Base-by-base conservation (phyloP, 2,797 vertebrate species). In the Jordanella pulchra region DNA sequence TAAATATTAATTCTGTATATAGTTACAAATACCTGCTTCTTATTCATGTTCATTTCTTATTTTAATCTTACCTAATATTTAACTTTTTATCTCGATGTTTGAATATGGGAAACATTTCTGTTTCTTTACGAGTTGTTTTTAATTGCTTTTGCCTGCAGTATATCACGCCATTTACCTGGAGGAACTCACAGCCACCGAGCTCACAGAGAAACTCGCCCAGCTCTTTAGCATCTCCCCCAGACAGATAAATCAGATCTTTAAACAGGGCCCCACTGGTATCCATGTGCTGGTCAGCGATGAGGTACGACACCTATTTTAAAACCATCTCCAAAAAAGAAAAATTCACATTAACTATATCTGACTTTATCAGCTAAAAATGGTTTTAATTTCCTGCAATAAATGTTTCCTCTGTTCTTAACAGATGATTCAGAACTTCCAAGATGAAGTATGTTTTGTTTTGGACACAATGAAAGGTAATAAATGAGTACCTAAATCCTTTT, bases 381-480 rank as follows among this genome's bases (percentile, higher is more conserved):
- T 21, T 0, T 28, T 65, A 30, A 25, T 14, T 3, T 68, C 50
- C 18, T 30, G 12, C 30, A 6, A 70, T 64, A 35, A 78, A 79
- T 44, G 6, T 60, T 14, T 71, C 1, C 32, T 72, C n/a, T 76
- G 32, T 71, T 65, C 51, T 51, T 14, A 28, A 76, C 92, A 99
- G 98, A 99, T 99, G 98, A 98, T 99, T 84, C 97, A 97, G 88
- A 99, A 99, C 89, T 98, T 99, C 92, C 97, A 97, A 87, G 97
- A 99, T 51, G 98, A 99, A 89, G 95, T 97, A 13, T 99, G 97
- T 92, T 99, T 99, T 81, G 92, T 99, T 82, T 92, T 99, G 94
- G 97, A 99, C 93, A 99, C 97, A 74, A 96, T 99, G 96, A 98
- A 98, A 97, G 97, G 98, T 99, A 95, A 55, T 63, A 44, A 15